phyloP scores from a whole-genome alignment of 2,113 vertebrate species.

The Passer domesticus region DNA sequence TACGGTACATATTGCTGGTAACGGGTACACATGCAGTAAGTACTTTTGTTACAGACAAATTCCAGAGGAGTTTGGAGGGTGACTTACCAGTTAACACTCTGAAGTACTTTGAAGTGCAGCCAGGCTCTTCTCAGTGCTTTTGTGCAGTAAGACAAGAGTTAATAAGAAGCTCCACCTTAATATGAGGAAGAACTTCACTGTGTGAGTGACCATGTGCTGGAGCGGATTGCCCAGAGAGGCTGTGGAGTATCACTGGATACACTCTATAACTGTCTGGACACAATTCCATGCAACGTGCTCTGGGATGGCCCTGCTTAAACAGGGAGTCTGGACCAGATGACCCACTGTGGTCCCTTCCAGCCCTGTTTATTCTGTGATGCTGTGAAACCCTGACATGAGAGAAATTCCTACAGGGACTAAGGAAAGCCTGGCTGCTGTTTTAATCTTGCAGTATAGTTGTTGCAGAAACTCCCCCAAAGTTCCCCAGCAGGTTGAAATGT shows the following conservation, averaged over 20 bases:
- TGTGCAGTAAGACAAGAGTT: not conserved
- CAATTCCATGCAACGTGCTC: rapidly evolving
- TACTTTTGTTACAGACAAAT: not conserved
- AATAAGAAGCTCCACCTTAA: not conserved
- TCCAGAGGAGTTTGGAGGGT: not conserved
- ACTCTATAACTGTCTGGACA: not conserved
- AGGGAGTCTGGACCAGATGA: not conserved
- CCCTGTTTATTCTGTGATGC: not conserved
- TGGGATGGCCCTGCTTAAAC: not conserved
- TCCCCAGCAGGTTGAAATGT: not conserved
- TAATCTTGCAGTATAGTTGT: not conserved
- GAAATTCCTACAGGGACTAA: not conserved
- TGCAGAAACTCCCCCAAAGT: not conserved
- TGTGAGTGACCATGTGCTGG: not conserved
- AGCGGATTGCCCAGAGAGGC: not conserved
- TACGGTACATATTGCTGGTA: not conserved
- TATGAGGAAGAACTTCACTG: not conserved
- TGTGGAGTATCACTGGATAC: not conserved
- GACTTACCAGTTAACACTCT: not conserved
- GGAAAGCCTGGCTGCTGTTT: not conserved
- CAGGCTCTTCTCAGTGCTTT: not conserved
- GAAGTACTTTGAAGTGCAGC: not conserved
- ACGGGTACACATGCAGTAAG: not conserved
- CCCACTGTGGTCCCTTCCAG: not conserved
- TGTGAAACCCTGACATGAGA: not conserved